Percentiles rank a stretch among this genome's conserved stretches.
These are phyloP conservation scores for Drosophila nebulosa DNA, from an alignment of 1,140 invertebrate genomes.

Conservation along the genomic window DNA sequence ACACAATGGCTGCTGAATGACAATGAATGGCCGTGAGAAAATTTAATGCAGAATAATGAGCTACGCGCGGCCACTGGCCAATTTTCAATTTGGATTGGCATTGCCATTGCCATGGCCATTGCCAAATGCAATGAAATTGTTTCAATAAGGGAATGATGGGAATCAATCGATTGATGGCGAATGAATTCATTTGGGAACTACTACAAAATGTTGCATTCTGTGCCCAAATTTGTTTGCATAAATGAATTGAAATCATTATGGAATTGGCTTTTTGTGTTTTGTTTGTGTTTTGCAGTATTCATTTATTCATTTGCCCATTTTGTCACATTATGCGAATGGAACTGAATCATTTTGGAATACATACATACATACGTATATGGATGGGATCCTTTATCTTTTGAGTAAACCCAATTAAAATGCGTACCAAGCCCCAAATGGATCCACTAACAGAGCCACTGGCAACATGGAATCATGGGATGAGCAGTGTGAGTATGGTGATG, in stretches of 20 bases:
- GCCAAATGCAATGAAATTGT: not conserved
- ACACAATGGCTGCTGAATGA: slow-evolving; percentile 15
- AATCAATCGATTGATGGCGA: not conserved
- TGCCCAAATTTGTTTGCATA: slow-evolving; percentile 1
- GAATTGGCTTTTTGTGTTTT: not conserved
- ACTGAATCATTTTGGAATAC: not conserved
- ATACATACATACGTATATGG: not conserved
- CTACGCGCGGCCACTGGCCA: slow-evolving; percentile 13
- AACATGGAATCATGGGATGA: not conserved
- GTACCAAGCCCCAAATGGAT: slow-evolving; percentile 11
- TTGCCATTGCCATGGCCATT: not conserved
- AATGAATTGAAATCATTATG: slow-evolving; percentile 6
- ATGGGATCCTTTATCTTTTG: not conserved
- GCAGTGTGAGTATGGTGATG: not conserved
- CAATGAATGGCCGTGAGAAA: not conserved
- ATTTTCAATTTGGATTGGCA: slow-evolving; percentile 51
- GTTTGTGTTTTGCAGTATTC: not conserved
- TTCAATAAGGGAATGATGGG: not conserved
- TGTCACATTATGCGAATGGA: not conserved
- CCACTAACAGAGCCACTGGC: not conserved
- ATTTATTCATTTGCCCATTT: not conserved
- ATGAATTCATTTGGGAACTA: not conserved
- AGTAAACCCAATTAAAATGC: slow-evolving; percentile 6
- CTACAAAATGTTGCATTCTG: not conserved
- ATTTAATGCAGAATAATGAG: slow-evolving; percentile 60